Percentiles rank a stretch among this genome's conserved stretches.
Conservation (phyloP, 2,113 vertebrate genomes). For the Edolisoma coerulescens region DNA sequence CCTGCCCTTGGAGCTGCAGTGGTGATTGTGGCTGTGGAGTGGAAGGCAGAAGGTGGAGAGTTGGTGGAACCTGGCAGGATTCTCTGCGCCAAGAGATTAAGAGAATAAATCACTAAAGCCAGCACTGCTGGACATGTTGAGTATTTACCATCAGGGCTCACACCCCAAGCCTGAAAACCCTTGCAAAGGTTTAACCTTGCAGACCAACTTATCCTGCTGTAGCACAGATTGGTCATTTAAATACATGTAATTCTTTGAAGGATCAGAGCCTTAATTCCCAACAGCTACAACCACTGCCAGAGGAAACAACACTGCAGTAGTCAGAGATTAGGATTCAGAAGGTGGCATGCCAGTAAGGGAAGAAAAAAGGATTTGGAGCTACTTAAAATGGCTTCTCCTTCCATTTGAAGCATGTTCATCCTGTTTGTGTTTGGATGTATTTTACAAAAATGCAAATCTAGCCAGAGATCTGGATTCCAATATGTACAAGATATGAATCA, state of each 20-base stretch:
- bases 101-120: not conserved
- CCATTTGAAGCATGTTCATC: not conserved
- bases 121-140: not conserved
- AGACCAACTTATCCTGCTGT: not conserved
- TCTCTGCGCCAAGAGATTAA: not conserved
- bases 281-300: not conserved
- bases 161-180: not conserved
- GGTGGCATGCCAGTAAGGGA: not conserved
- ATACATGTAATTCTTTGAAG: not conserved
- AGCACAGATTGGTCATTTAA: not conserved
- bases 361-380: not conserved
- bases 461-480: not conserved
- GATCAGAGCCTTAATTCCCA: not conserved
- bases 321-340: not conserved
- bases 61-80: not conserved
- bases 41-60: not conserved
- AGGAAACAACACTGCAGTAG: not conserved
- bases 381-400: not conserved
- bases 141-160: not conserved
- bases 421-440: not conserved
- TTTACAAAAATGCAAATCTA: not conserved
- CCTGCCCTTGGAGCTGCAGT: fast-evolving
- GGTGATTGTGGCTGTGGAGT: not conserved
- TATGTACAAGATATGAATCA: not conserved
- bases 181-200: not conserved